These are phyloP conservation scores for Physella acuta DNA, from an alignment of 1,140 invertebrate species.

Conservation along the genomic window DNA sequence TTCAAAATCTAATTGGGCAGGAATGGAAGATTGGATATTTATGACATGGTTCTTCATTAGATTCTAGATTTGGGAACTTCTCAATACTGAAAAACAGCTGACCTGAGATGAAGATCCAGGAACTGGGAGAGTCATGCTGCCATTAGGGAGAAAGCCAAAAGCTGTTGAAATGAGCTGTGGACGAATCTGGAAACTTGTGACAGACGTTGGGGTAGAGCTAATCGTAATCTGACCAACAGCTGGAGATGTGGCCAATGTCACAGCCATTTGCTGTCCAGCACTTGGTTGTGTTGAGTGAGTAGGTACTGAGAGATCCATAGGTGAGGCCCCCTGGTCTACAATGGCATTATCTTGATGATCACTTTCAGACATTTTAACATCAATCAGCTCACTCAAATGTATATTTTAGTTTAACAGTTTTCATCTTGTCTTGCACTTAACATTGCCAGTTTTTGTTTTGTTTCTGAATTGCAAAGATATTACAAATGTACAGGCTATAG, in stretches of 20 bases:
- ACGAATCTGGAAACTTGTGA: neutral
- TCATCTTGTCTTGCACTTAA: too few species aligned
- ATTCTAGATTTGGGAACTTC: too few species aligned
- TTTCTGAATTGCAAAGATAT: too few species aligned
- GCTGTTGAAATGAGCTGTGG: neutral
- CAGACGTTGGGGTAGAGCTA: neutral
- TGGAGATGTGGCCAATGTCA: neutral
- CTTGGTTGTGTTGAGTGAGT: neutral
- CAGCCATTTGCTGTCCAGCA: neutral
- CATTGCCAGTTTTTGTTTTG: too few species aligned
- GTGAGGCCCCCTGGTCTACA: neutral
- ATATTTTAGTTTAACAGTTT: too few species aligned
- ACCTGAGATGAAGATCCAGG: too few species aligned
- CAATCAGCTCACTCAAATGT: too few species aligned
- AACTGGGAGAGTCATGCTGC: too few species aligned
- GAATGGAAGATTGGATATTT: neutral
- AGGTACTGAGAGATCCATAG: slow-evolving; percentile 10
- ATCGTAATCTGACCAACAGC: neutral
- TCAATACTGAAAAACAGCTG: too few species aligned
- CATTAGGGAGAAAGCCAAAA: neutral
- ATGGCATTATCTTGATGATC: neutral
- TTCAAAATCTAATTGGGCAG: too few species aligned
- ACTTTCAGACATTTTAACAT: neutral
- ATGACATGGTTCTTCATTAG: too few species aligned
- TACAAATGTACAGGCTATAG: too few species aligned